Conservation (phyloP, 30 jellyfish, hydroid and myxozoan species). For the Phacellophora camtschatica region DNA sequence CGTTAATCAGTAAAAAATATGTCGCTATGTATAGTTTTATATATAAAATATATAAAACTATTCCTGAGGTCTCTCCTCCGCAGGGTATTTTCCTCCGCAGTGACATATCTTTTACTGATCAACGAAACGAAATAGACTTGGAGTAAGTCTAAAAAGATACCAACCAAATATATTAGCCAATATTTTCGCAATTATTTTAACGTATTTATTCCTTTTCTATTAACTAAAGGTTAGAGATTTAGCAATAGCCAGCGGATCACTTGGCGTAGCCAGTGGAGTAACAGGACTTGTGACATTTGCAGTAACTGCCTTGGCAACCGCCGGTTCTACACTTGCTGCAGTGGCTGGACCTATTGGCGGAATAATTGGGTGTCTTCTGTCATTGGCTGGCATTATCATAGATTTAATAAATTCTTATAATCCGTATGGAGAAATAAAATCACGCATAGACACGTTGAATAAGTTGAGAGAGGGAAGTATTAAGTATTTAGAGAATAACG, state of each 20-base stretch:
- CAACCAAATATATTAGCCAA: too few relatives aligned
- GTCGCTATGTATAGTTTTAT: too few relatives aligned
- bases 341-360: constrained; percentile 17
- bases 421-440: not conserved
- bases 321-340: constrained; percentile 7
- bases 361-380: not conserved
- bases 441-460: not conserved
- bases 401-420: not conserved
- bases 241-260: not conserved
- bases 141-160: too few relatives aligned
- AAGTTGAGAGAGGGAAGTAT: not conserved
- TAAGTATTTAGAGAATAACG: not conserved
- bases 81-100: too few relatives aligned
- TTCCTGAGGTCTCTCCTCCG: too few relatives aligned
- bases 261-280: not conserved
- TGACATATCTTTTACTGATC: too few relatives aligned
- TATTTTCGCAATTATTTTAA: too few relatives aligned
- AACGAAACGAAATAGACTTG: too few relatives aligned
- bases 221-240: not conserved
- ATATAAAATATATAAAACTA: too few relatives aligned
- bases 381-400: not conserved
- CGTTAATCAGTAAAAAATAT: too few relatives aligned
- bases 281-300: not conserved
- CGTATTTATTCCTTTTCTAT: too few relatives aligned
- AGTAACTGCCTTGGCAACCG: constrained; percentile 1